These are phyloP conservation scores for Agrotis ipsilon DNA, from an alignment of 2,888 invertebrate genomes.

Conservation along the genomic window DNA sequence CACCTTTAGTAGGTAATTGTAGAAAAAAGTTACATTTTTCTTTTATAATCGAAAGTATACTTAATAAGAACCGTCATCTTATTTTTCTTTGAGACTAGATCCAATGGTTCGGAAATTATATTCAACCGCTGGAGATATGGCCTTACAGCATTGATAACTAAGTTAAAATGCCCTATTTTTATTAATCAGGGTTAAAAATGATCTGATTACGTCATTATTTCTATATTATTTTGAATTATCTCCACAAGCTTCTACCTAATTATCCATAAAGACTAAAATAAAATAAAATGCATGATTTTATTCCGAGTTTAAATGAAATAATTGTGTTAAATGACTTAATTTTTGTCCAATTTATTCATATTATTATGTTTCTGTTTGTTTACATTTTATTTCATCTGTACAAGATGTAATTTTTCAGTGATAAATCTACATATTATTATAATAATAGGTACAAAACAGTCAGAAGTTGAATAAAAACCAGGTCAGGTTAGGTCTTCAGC, in stretches of 20 bases:
- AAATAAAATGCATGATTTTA: neutral
- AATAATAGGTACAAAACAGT: conserved; percentile 17
- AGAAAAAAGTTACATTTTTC: neutral
- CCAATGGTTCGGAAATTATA: neutral
- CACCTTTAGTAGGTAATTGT: neutral
- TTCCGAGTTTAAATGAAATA: neutral
- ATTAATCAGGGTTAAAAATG: too few relatives aligned
- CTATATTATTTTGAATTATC: neutral
- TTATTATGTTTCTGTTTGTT: conserved; percentile 19
- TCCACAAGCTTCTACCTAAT: neutral
- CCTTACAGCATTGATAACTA: too few relatives aligned
- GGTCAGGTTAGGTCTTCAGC: conserved; percentile 49
- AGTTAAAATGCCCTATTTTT: too few relatives aligned
- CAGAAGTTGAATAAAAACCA: conserved; percentile 34
- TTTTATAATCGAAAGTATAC: neutral
- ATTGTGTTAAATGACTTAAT: neutral
- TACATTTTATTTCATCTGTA: conserved; percentile 6
- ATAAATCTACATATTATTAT: conserved; percentile 13
- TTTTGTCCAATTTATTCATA: conserved; percentile 22
- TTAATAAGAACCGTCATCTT: too few relatives aligned
- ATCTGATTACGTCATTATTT: neutral
- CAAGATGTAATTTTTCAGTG: conserved; percentile 9
- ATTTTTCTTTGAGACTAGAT: neutral
- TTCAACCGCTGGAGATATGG: neutral
- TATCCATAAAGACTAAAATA: neutral